These are phyloP conservation scores for Polyploca ridens DNA, from an alignment of 2,888 invertebrate species.

Conservation along the genomic window DNA sequence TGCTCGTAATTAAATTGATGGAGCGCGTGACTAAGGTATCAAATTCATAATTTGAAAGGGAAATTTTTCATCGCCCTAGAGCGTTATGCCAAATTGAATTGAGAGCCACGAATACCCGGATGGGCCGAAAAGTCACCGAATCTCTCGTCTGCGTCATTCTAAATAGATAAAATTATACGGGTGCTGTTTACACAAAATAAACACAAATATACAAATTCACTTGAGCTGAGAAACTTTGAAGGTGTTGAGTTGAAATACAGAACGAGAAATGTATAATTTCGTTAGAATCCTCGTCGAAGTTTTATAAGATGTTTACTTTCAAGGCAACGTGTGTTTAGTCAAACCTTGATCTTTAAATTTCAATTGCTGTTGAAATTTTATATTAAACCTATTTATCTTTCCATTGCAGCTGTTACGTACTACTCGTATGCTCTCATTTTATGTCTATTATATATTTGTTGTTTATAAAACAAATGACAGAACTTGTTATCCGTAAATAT, in stretches of 20 bases:
- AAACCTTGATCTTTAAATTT: not conserved
- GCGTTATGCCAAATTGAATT: constrained; percentile 74
- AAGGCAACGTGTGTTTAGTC: not conserved
- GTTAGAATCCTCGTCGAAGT: not conserved
- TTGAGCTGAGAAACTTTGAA: constrained; percentile 27
- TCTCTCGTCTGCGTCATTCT: constrained; percentile 36
- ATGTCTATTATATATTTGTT: not conserved
- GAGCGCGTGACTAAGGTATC: constrained; percentile 71
- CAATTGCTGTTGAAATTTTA: not conserved
- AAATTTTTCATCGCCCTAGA: constrained; percentile 73
- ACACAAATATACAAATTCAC: constrained; percentile 30
- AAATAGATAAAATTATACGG: constrained; percentile 16
- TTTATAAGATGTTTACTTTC: constrained; percentile 5
- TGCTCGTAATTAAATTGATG: constrained; percentile 71
- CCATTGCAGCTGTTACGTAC: too few relatives aligned
- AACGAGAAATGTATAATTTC: not conserved
- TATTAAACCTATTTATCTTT: not conserved
- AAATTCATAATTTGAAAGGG: constrained; percentile 74
- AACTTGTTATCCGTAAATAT: not conserved
- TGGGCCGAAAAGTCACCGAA: constrained; percentile 32
- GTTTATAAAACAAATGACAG: not conserved
- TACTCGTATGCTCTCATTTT: too few relatives aligned
- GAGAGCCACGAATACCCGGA: constrained; percentile 56
- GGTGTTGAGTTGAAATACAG: constrained; percentile 8
- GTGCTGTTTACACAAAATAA: constrained; percentile 8